A percentile compares a stretch with the other conserved stretches of the same genome.
Conservation (phyloP, 2,888 invertebrate species). For the Acanthosoma haemorrhoidale region DNA sequence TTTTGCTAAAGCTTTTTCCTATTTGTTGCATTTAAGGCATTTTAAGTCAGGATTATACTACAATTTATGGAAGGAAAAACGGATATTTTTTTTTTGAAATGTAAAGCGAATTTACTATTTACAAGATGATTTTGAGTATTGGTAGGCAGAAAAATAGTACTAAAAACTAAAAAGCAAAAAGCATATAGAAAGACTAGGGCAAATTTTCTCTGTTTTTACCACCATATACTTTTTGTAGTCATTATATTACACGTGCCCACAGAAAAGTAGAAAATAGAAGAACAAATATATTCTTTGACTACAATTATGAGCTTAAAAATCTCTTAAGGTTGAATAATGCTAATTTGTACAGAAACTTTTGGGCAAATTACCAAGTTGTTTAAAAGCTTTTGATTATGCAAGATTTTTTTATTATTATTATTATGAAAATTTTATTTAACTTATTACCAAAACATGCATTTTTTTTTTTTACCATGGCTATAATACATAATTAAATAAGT, state of each 20-base stretch:
- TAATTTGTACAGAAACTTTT: constrained; percentile 24
- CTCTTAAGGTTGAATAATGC: constrained; percentile 26
- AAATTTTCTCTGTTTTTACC: constrained; percentile 20
- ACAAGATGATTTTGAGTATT: constrained; percentile 23
- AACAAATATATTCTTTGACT: constrained; percentile 1
- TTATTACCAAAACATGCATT: constrained; percentile 19
- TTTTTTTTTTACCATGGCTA: neutral
- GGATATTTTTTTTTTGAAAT: neutral
- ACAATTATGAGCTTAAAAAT: constrained; percentile 21
- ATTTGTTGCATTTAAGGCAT: neutral
- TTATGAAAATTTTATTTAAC: neutral
- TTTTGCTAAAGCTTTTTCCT: constrained; percentile 1
- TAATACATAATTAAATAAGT: constrained; percentile 14
- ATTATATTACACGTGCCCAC: constrained; percentile 27
- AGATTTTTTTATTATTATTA: neutral
- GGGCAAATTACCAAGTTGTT: constrained; percentile 16
- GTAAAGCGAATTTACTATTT: constrained; percentile 14
- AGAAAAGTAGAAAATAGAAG: constrained; percentile 27
- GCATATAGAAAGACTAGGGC: constrained; percentile 28
- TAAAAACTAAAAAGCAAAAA: constrained; percentile 27
- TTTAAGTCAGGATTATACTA: neutral
- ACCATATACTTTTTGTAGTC: constrained; percentile 6
- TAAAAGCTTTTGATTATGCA: constrained; percentile 22
- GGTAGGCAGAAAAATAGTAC: constrained; percentile 18
- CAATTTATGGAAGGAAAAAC: neutral